Conservation (phyloP, 2,888 invertebrate genomes). For the Lepidochrysops patricia region DNA sequence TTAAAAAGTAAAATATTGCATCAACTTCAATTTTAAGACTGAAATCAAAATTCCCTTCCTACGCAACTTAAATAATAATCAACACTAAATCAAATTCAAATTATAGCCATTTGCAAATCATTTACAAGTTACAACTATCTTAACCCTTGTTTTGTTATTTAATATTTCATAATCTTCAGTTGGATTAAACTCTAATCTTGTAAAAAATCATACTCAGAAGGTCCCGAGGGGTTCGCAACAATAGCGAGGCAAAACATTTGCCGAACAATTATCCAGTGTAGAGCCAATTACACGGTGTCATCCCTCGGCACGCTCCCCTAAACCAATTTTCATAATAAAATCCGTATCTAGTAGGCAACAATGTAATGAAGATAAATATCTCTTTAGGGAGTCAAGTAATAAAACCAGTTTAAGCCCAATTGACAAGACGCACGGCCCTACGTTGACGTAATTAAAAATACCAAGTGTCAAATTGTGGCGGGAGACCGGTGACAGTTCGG, state of each 20-base stretch:
- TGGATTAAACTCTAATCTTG: conserved; percentile 10
- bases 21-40: not conserved
- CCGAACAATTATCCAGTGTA: conserved; percentile 62
- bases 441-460: conserved; percentile 40
- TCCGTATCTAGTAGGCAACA: conserved; percentile 56
- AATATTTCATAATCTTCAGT: conserved; percentile 7
- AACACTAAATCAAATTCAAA: not conserved
- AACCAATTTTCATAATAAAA: conserved; percentile 62
- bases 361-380: conserved; percentile 70
- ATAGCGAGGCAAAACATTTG: conserved; percentile 41
- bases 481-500: conserved; percentile 21
- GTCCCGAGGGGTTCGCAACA: not conserved
- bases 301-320: conserved; percentile 48
- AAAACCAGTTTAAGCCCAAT: conserved; percentile 66
- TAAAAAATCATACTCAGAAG: conserved; percentile 24
- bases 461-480: conserved; percentile 46
- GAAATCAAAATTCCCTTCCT: not conserved
- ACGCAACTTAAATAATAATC: not conserved
- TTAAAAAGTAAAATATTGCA: no score
- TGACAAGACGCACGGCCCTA: conserved; percentile 55
- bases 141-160: conserved; percentile 1
- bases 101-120: not conserved
- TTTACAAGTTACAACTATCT: not conserved
- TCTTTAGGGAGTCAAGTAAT: conserved; percentile 63
- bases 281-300: conserved; percentile 57